phyloP scores from a whole-genome alignment of 2,888 invertebrate genomes.

The Saturnia japonica region DNA sequence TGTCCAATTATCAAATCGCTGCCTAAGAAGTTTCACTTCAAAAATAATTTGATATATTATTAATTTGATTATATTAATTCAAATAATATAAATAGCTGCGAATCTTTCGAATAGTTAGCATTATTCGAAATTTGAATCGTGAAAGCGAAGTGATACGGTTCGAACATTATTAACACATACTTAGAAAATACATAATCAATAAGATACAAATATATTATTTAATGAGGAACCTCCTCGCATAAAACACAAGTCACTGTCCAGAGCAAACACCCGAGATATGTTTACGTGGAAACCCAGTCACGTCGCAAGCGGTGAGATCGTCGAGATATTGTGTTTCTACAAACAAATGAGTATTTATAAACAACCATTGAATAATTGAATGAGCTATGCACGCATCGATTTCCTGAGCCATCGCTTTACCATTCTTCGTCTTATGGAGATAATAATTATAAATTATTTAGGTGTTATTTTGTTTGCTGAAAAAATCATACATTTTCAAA shows the following conservation, averaged over 20 bases:
- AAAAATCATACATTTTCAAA: background rate
- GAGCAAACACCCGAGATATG: slow-evolving; percentile 7
- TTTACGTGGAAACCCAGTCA: slow-evolving; percentile 26
- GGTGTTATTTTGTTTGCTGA: background rate
- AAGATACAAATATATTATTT: background rate
- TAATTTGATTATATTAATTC: too few species aligned
- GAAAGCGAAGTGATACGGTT: too few species aligned
- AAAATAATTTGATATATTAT: too few species aligned
- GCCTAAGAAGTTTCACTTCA: too few species aligned
- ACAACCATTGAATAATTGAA: slow-evolving; percentile 27
- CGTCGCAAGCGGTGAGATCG: slow-evolving; percentile 31
- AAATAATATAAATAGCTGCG: too few species aligned
- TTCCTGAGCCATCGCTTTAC: background rate
- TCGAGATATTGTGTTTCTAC: slow-evolving; percentile 31
- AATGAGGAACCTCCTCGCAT: slow-evolving; percentile 1
- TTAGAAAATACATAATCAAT: background rate
- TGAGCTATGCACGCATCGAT: background rate
- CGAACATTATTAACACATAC: too few species aligned
- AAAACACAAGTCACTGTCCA: slow-evolving; percentile 5
- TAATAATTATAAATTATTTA: background rate
- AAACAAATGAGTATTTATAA: slow-evolving; percentile 34
- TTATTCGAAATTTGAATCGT: too few species aligned
- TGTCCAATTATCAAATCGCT: too few species aligned
- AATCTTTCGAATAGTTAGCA: too few species aligned
- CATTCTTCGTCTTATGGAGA: background rate